These are phyloP conservation scores for Brachyptera risi DNA, from an alignment of 2,888 invertebrate genomes.

Conservation along the genomic window DNA sequence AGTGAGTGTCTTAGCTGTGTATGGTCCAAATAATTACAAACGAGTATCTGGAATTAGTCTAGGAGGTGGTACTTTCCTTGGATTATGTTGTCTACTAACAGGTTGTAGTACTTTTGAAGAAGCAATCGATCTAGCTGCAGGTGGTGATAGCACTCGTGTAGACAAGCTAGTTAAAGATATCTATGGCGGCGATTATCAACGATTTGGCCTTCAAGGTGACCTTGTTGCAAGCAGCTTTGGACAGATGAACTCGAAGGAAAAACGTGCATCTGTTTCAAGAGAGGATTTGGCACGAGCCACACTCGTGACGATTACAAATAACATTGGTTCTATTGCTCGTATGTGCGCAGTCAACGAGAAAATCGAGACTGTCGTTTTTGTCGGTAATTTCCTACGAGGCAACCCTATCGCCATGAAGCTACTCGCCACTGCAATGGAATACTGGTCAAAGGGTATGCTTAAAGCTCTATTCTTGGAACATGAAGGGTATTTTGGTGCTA, in stretches of 20 bases:
- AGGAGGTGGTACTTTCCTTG: slow-evolving; percentile 97
- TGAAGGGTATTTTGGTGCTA: slow-evolving; percentile 92
- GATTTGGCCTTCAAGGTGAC: slow-evolving; percentile 88
- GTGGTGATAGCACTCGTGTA: slow-evolving; percentile 87
- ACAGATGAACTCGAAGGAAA: slow-evolving; percentile 87
- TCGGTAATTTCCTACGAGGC: slow-evolving; percentile 94
- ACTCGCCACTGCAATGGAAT: slow-evolving; percentile 95
- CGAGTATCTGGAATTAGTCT: slow-evolving; percentile 92
- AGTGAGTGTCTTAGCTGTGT: slow-evolving; percentile 90
- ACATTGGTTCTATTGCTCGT: slow-evolving; percentile 95
- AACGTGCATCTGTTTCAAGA: slow-evolving; percentile 69
- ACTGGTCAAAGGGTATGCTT: slow-evolving; percentile 94
- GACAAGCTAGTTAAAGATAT: slow-evolving; percentile 96
- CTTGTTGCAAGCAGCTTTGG: slow-evolving; percentile 98
- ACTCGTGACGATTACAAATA: slow-evolving; percentile 96
- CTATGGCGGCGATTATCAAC: slow-evolving; percentile 93
- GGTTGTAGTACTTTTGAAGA: slow-evolving; percentile 96
- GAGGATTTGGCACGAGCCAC: slow-evolving; percentile 94
- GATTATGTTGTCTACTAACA: slow-evolving; percentile 92
- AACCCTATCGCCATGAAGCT: slow-evolving; percentile 96
- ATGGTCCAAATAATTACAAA: slow-evolving; percentile 82
- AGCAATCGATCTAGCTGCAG: slow-evolving; percentile 88
- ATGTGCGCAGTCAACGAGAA: slow-evolving; percentile 93
- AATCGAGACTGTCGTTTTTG: slow-evolving; percentile 74
- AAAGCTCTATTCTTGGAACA: slow-evolving; percentile 96